Base-by-base conservation (phyloP, 1,140 invertebrate genomes). In the Pissodes strobi region DNA sequence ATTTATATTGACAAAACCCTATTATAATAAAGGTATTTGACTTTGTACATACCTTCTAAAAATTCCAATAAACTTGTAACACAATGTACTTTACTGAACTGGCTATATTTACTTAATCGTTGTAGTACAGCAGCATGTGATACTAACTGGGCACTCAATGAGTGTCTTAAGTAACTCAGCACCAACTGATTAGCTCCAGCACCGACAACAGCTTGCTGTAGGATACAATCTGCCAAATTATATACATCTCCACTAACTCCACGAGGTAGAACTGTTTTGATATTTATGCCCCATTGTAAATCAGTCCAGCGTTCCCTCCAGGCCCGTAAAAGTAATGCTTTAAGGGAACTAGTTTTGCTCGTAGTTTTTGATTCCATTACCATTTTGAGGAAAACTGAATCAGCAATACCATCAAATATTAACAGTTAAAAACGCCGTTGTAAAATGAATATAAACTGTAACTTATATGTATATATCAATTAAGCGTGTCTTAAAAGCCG, bases 301-400 rank as follows among this genome's bases (percentile, higher is more conserved):
- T 97, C 94, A 9, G 89, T 90, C 94, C 94, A 97, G 53, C 94
- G 82, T 81, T 97, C 94, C 71, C 93, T 83, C 94, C 94, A 98
- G 38, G 94, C 95, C 79, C 88, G 84, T 22, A 95, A 79, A 62
- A 97, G 83, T 8, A 95, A 81, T 58, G 90, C 89, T 80, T 93
- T 94, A n/a, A 94, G 81, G 38, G 86, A 89, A 71, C 88, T 90
- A 2, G 91, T 92, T 83, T 91, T 92, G 76, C 89, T 91, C 6
- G 90, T 92, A 30, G 88, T 87, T 83, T 91, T 90, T 25, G 85
- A 85, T 78, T 87, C 86, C 87, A 88, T 88, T 57, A 69, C 69
- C 69, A 71, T 71, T 45, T 65, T 68, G 43, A 39, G 17, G n/a
- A 49, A 6, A n/a, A 49, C 12, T 25, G 17, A 19, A 1, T 49